phyloP scores from a whole-genome alignment of 2,888 invertebrate genomes.

The Amitus sp. region DNA sequence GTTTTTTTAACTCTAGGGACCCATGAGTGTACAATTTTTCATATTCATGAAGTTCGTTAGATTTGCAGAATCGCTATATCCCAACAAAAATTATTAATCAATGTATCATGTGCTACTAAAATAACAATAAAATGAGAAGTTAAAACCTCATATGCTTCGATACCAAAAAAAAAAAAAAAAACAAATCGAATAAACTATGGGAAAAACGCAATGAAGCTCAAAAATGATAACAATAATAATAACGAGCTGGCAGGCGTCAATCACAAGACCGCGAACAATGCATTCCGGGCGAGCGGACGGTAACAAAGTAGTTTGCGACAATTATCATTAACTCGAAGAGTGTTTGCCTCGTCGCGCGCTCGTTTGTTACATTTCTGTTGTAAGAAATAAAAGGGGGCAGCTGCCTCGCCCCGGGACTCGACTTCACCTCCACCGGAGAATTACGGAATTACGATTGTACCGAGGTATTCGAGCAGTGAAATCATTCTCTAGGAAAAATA shows the following conservation, averaged over 20 bases:
- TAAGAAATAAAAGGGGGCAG: conserved; percentile 44
- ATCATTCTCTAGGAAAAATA: conserved; percentile 63
- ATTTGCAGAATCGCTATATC: no score
- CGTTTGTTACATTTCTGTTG: conserved; percentile 38
- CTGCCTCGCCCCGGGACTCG: conserved; percentile 56
- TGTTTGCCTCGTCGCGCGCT: conserved; percentile 40
- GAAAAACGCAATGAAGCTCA: no score
- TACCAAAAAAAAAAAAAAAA: no score
- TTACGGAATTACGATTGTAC: conserved; percentile 53
- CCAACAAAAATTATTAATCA: no score
- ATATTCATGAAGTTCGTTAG: no score
- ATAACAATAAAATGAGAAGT: no score
- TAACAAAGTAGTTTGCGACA: conserved; percentile 48
- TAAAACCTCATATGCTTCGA: no score
- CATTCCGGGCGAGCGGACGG: conserved; percentile 42
- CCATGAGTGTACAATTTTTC: no score
- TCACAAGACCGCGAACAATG: conserved; percentile 26
- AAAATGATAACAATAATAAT: no score
- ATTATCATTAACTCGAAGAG: conserved; percentile 43
- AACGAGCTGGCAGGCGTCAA: conserved; percentile 25
- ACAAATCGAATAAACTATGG: no score
- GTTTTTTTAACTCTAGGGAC: no score
- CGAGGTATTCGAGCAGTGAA: conserved; percentile 58
- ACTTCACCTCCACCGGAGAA: conserved; percentile 29
- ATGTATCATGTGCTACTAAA: no score